Evolutionary conservation across 2,888 invertebrate genomes (phyloP).

Genomic region (Dasypogon diadema): DNA sequence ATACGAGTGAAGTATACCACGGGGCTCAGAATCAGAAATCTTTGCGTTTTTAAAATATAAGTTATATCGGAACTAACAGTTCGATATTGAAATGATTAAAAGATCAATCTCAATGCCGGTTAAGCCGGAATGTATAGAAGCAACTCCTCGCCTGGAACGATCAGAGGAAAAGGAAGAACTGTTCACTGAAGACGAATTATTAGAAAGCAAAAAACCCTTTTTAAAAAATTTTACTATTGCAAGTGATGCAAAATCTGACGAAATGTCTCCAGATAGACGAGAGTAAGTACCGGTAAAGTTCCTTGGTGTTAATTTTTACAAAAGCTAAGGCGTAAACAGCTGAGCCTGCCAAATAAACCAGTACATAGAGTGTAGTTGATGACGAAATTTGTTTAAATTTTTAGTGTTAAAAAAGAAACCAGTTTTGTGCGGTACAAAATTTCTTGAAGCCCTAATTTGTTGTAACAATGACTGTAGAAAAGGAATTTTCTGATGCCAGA

Average conservation of each 20-base stretch:
- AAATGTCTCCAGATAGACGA: background rate
- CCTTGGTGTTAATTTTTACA: background rate
- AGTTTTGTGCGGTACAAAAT: no score
- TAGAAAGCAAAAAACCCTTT: constrained; percentile 2
- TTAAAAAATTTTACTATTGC: background rate
- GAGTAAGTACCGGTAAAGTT: constrained; percentile 20
- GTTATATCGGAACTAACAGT: no score
- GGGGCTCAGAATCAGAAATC: background rate
- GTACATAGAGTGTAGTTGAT: no score
- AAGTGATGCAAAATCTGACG: constrained; percentile 2
- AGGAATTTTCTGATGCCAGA: no score
- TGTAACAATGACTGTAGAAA: background rate
- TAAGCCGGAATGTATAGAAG: constrained; percentile 61
- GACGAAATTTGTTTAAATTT: no score
- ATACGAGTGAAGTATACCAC: constrained; percentile 22
- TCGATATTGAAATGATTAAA: constrained; percentile 59
- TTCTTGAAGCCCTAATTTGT: no score
- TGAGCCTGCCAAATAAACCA: no score
- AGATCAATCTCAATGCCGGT: constrained; percentile 67
- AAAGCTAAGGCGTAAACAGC: no score
- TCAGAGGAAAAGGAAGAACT: constrained; percentile 66
- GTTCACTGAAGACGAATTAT: constrained; percentile 17
- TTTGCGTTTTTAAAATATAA: background rate
- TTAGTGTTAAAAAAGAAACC: no score
- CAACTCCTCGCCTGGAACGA: constrained; percentile 62